phyloP scores from a whole-genome alignment of 2,888 invertebrate species.

The Trichogramma evanescens region DNA sequence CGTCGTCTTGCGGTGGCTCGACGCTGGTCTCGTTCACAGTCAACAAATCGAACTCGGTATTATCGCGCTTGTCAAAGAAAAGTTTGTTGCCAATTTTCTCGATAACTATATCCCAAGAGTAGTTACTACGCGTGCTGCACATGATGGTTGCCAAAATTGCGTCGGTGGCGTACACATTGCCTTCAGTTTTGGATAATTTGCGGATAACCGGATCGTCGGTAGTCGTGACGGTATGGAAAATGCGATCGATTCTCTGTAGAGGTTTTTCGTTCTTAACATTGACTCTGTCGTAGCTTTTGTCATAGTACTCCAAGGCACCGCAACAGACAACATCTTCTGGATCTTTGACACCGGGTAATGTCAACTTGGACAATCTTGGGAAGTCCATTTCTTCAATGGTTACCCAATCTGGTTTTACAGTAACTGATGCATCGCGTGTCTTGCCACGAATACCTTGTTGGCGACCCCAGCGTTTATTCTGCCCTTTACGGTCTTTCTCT shows the following conservation, averaged over 20 bases:
- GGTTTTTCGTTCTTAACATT: slow-evolving; percentile 92
- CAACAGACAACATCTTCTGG: slow-evolving; percentile 75
- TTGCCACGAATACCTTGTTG: slow-evolving; percentile 66
- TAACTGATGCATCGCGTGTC: slow-evolving; percentile 93
- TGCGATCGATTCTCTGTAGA: slow-evolving; percentile 88
- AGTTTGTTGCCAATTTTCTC: slow-evolving; percentile 89
- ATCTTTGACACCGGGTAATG: slow-evolving; percentile 84
- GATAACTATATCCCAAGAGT: slow-evolving; percentile 99
- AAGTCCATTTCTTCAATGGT: slow-evolving; percentile 99
- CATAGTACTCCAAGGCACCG: slow-evolving; percentile 93
- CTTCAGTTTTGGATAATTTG: slow-evolving; percentile 83
- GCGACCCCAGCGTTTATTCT: slow-evolving; percentile 82
- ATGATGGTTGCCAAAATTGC: slow-evolving; percentile 96
- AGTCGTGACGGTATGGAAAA: slow-evolving; percentile 93
- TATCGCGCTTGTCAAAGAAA: slow-evolving; percentile 97
- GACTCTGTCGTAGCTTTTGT: slow-evolving; percentile 92
- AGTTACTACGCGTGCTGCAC: slow-evolving; percentile 96
- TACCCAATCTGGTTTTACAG: slow-evolving; percentile 91
- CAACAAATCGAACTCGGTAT: slow-evolving; percentile 92
- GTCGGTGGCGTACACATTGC: slow-evolving; percentile 97
- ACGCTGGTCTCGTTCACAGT: slow-evolving; percentile 98
- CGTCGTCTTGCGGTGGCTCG: slow-evolving; percentile 95
- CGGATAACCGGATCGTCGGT: slow-evolving; percentile 97
- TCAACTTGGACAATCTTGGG: slow-evolving; percentile 85
- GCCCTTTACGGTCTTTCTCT: slow-evolving; percentile 64